Conservation (phyloP, 1,140 invertebrate species). For the Aphelenchoides fujianensis region DNA sequence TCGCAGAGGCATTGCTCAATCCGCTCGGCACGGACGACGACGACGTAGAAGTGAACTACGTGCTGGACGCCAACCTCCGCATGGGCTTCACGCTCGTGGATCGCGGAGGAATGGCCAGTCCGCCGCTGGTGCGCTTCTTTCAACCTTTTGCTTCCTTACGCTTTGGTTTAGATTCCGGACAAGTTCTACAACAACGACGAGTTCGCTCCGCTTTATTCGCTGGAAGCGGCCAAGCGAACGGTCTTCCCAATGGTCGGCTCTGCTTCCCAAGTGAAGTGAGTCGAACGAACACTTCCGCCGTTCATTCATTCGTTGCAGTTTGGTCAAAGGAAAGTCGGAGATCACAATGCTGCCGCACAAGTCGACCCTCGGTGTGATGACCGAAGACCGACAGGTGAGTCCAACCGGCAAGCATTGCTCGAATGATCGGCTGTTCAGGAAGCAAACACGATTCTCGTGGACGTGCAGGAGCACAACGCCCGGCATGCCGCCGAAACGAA, state of each 20-base stretch:
- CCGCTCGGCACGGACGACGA: slow-evolving; percentile 61
- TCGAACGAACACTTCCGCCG: slow-evolving; percentile 12
- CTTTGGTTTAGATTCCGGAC: too few species aligned
- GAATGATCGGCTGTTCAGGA: slow-evolving; percentile 23
- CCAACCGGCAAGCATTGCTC: background rate
- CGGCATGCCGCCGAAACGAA: slow-evolving; percentile 26
- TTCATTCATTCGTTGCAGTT: slow-evolving; percentile 46
- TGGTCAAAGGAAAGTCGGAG: slow-evolving; percentile 44
- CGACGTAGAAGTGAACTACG: slow-evolving; percentile 56
- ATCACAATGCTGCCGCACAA: slow-evolving; percentile 59
- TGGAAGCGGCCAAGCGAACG: slow-evolving; percentile 53
- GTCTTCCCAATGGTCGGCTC: slow-evolving; percentile 55
- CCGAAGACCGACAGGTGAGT: slow-evolving; percentile 40
- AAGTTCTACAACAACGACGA: slow-evolving; percentile 53
- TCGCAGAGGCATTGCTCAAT: slow-evolving; percentile 60
- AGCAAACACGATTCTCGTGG: slow-evolving; percentile 43
- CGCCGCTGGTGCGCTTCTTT: too few species aligned
- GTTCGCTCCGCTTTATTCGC: slow-evolving; percentile 50
- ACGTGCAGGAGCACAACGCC: slow-evolving; percentile 46
- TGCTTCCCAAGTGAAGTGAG: slow-evolving; percentile 54
- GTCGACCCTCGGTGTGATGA: slow-evolving; percentile 53
- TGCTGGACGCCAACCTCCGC: slow-evolving; percentile 55
- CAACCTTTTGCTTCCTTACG: too few species aligned
- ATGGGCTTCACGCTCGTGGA: slow-evolving; percentile 48
- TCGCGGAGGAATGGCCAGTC: slow-evolving; percentile 32